Base-by-base conservation (phyloP, 2,113 vertebrate species). In the Reinhardtius hippoglossoides region DNA sequence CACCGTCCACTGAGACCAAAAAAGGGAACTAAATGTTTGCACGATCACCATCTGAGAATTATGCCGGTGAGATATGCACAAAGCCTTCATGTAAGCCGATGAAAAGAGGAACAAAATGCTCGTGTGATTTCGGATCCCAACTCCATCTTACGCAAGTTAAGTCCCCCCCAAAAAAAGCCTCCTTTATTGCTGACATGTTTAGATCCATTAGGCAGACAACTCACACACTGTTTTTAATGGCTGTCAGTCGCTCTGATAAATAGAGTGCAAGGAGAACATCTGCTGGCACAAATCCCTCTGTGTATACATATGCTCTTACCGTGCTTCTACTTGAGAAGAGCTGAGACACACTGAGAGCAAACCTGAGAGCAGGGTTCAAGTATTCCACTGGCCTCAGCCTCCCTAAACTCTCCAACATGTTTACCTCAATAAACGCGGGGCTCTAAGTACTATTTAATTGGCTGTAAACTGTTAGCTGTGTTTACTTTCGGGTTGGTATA, bases 361-460 rank as follows among this genome's bases (percentile, higher is more conserved):
- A 85, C 66, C 81, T 68, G 60, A 86, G 77, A 86, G 74, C 80
- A 80, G 67, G 82, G 85, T 91, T 91, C 83, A 89, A 91, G 90
- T 89, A 83, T 85, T 82, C 80, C 57, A 48, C 69, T 75, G 83
- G 69, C 77, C 69, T 50, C 20, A 76, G 75, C 80, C 86, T 90
- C 88, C 68, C 92, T 93, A 67, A 95, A 93, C 94, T 93, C 94
- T 95, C 94, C 94, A 67, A 92, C 94, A 93, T 96, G 94, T 96
- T 97, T 96, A 96, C 95, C 95, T 92, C 92, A 93, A 94, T 95
- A 97, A 97, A 96, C 94, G 52, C 76, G 20, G 37, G 37, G 57
- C 69, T 89, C 84, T 94, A 96, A 97, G 95, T 94, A 95, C 95
- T 94, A 94, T 97, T 97, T 96, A 96, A 97, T 96, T 96, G 96